Evolutionary conservation across 2,113 vertebrate species (phyloP), one percentile per base, ranked within the genome.

Genomic region (Phylloscopus trochilus): DNA sequence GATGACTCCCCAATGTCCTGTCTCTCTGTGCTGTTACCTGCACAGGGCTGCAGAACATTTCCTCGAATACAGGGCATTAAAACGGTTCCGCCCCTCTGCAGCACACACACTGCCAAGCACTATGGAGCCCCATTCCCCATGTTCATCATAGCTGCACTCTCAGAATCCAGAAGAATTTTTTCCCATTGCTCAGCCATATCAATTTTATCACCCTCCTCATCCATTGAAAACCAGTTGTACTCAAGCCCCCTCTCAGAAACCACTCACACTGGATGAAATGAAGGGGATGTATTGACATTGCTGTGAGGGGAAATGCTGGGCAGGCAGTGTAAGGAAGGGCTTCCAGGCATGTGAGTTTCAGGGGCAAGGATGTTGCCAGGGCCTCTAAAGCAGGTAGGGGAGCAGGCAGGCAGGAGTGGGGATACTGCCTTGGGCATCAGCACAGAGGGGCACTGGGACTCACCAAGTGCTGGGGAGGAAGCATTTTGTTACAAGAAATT

Each of bases 41-140:
- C 47, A 39, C 0, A 0, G 30, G 30, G 35, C 53, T 76, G 47
- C 47, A 75, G 70, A 31, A 64, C 39, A 5, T 64, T 75, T 84
- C 30, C 28, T n/a, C 58, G 43, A 58, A 17, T 33, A 39, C 7
- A 46, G 23, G 17, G 35, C 15, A 46, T n/a, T 27, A 30, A 73
- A 89, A 59, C 1, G 0, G 35, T 52, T 66, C 68, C 80, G 64
- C 41, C 27, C 10, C 24, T 53, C 37, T 53, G 44, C 51, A 81
- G 55, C 55, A 52, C 18, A 28, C 10, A 24, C 6, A 19, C 47
- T 52, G 53, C 49, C 58, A 53, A 47, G 49, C 44, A 60, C 53
- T 23, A 1, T 1, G 1, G 22, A 76, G 16, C 16, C 27, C 63
- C 28, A 2, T n/a, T 84, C 31, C 28, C 74, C 9, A 5, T 1